Evolutionary conservation across 2,797 vertebrate genomes (phyloP), one percentile per base, ranked within the genome.

Genomic region (Picus viridis): DNA sequence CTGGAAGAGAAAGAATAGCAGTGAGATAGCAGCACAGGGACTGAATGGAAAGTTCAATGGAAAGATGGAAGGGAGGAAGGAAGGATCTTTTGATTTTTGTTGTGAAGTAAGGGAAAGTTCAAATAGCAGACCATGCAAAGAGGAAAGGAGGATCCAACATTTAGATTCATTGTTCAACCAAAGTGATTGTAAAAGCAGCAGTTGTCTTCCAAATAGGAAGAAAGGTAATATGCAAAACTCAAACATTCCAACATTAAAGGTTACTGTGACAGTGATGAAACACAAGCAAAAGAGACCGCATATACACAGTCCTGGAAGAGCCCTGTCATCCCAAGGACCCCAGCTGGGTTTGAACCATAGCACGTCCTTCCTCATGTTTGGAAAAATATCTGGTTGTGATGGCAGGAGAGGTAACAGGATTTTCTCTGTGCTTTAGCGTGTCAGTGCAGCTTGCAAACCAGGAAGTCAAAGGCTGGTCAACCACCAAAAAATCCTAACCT

Each of bases 331-430:
- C 0, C 17, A 24, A 62, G 32, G 29, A 53, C 2, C 6, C 6
- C 73, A 49, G 59, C 8, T 59, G 77, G 41, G 75, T 56, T 27
- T 27, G 61, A 82, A 41, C 30, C 3, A 1, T 54, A 71, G 61
- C 41, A 3, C 0, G 26, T 51, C 49, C 23, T 68, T 29, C 39
- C 30, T 64, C 54, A 3, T 30, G 3, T 11, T 24, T 47, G 62
- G 58, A 34, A 71, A 79, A 68, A 32, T 1, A 15, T 0, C 1
- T 1, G 30, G 15, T 8, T 71, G 64, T 26, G 29, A 76, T 7
- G 30, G 45, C 39, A 53, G 34, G 12, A 57, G 24, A 47, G 15
- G 19, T 3, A 86, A 32, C 6, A 24, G 57, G 47, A 22, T 3
- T n/a, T 32, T 34, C 15, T 49, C 29, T 7, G 51, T 29, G 3